phyloP scores from a whole-genome alignment of 2,888 invertebrate species.

The Spodoptera littoralis region DNA sequence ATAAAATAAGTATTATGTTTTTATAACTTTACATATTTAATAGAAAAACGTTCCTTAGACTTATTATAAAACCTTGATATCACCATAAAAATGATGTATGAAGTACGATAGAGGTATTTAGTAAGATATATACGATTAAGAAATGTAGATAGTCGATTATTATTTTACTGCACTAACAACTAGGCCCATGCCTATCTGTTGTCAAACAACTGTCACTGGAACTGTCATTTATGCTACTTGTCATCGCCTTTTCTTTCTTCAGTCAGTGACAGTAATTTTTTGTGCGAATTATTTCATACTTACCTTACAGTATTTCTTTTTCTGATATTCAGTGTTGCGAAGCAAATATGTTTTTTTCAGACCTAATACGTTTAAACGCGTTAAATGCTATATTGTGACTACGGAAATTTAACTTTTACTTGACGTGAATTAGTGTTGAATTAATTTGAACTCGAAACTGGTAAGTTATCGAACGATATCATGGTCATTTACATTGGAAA shows the following conservation, averaged over 20 bases:
- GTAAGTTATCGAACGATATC: conserved; percentile 68
- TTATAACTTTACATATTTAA: too few relatives aligned
- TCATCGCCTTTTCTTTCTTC: conserved; percentile 2
- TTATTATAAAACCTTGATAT: too few relatives aligned
- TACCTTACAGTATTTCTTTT: conserved; percentile 9
- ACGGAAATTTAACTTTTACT: conserved; percentile 13
- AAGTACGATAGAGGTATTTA: too few relatives aligned
- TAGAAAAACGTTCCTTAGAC: too few relatives aligned
- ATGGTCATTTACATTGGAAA: conserved; percentile 66
- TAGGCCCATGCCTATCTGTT: conserved; percentile 20
- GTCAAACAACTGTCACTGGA: conserved; percentile 1
- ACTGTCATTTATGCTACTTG: conserved; percentile 1
- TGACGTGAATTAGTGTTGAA: conserved; percentile 19
- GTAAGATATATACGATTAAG: too few relatives aligned
- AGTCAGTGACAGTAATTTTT: conserved; percentile 28
- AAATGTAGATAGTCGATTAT: too few relatives aligned
- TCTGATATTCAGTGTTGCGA: conserved; percentile 12
- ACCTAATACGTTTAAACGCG: conserved; percentile 13
- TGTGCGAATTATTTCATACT: conserved; percentile 42
- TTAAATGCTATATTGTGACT: conserved; percentile 27
- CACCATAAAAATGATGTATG: too few relatives aligned
- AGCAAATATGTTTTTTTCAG: conserved; percentile 40
- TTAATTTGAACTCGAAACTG: conserved; percentile 49
- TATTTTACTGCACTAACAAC: not conserved
- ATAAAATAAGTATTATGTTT: too few relatives aligned